Conservation (phyloP, 1,140 invertebrate species). For the Chymomyza costata region DNA sequence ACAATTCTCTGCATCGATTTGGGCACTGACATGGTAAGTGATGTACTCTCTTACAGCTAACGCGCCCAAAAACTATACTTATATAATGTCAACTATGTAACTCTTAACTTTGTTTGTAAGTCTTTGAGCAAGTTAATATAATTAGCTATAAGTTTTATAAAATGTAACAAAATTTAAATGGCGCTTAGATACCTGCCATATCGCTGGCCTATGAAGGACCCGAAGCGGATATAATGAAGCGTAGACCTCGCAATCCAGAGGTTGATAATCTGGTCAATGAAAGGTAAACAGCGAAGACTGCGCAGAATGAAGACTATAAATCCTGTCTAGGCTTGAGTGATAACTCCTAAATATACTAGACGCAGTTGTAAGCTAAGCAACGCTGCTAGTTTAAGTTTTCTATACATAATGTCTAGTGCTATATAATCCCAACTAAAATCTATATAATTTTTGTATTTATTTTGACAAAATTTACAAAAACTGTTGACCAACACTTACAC, state of each 20-base stretch:
- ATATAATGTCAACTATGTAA: too few species aligned
- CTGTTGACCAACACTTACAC: neutral
- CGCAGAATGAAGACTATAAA: constrained; percentile 3
- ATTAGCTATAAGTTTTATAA: constrained; percentile 42
- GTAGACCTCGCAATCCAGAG: constrained; percentile 94
- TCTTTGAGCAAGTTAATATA: constrained; percentile 45
- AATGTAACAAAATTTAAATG: constrained; percentile 30
- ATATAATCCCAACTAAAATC: constrained; percentile 8
- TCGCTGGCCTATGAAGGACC: constrained; percentile 98
- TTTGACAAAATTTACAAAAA: neutral
- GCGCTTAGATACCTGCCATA: constrained; percentile 92
- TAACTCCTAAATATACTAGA: neutral
- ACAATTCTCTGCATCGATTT: constrained; percentile 99
- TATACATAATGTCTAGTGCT: neutral
- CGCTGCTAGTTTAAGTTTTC: constrained; percentile 38
- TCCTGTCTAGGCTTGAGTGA: constrained; percentile 15
- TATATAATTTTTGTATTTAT: constrained; percentile 8
- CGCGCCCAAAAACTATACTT: neutral
- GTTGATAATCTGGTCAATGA: constrained; percentile 98
- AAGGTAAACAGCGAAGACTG: constrained; percentile 80
- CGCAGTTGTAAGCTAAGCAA: constrained; percentile 15
- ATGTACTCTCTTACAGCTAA: constrained; percentile 14
- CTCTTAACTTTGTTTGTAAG: constrained; percentile 44
- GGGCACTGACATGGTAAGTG: constrained; percentile 99
- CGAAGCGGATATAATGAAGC: constrained; percentile 99